Percentiles rank a stretch among this genome's conserved stretches.
These are phyloP conservation scores for Hanleya hanleyi DNA, from an alignment of 2,888 invertebrate species.

Conservation along the genomic window DNA sequence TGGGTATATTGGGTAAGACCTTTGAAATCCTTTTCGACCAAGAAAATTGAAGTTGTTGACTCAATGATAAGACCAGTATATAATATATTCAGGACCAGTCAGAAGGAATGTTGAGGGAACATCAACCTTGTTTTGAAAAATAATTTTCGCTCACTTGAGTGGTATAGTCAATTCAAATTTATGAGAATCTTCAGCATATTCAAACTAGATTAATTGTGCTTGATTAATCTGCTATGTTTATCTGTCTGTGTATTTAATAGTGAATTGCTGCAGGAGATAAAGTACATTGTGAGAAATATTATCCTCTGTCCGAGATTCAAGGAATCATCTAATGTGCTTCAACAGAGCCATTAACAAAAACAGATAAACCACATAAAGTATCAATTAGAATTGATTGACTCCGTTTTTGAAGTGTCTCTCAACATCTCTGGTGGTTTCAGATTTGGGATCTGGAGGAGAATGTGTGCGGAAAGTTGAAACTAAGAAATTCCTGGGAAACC, in stretches of 20 bases:
- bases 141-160: no score
- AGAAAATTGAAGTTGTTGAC: not conserved
- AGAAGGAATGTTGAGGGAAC: not conserved
- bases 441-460: slow-evolving; percentile 95
- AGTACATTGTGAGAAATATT: no score
- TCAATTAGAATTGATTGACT: no score
- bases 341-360: not conserved
- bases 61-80: not conserved
- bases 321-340: not conserved
- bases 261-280: no score
- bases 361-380: not conserved
- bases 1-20: slow-evolving; percentile 84
- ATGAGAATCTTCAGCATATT: no score
- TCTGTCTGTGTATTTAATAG: no score
- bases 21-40: not conserved
- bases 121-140: no score
- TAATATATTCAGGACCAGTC: not conserved
- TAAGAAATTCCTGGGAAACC: slow-evolving; percentile 84
- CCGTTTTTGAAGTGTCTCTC: no score
- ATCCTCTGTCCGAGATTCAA: no score
- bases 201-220: no score
- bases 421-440: slow-evolving; percentile 76
- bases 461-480: slow-evolving; percentile 88
- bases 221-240: no score
- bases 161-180: no score